These are phyloP conservation scores for Beroe forskalii DNA, from an alignment of 37 sponge, comb jelly and placozoan species.

Conservation along the genomic window DNA sequence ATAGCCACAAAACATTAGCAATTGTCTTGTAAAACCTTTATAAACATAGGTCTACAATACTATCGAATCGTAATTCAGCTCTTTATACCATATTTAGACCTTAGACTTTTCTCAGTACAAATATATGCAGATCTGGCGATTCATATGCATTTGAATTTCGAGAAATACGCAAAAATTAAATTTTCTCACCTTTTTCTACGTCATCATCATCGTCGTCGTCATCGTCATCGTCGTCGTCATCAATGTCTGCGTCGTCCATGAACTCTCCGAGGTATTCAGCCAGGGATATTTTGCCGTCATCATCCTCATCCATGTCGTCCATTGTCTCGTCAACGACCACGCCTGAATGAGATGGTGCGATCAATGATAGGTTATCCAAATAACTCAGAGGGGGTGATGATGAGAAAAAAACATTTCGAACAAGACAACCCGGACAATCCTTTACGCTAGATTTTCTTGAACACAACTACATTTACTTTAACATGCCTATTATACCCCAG, in stretches of 20 bases:
- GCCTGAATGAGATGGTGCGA: background rate
- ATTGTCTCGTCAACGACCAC: constrained; percentile 32
- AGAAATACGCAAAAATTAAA: too few species aligned
- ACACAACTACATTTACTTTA: too few species aligned
- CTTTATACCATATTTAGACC: too few species aligned
- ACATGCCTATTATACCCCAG: too few species aligned
- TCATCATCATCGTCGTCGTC: background rate
- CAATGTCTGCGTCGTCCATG: background rate
- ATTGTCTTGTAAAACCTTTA: too few species aligned
- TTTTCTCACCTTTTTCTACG: background rate
- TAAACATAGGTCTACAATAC: too few species aligned
- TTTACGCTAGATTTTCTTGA: background rate
- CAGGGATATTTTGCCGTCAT: constrained; percentile 28
- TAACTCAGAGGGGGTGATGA: background rate
- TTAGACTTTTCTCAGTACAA: too few species aligned
- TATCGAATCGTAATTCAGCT: too few species aligned
- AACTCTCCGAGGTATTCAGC: constrained; percentile 50
- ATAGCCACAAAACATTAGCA: too few species aligned
- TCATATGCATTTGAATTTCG: too few species aligned
- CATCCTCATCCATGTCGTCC: constrained; percentile 58
- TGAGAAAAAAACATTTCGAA: background rate
- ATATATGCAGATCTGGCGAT: too few species aligned
- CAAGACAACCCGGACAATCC: too few species aligned
- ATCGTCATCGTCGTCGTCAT: constrained; percentile 21
- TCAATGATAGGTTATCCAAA: background rate